Percentiles rank a stretch among this genome's conserved stretches.
Evolutionary conservation across 2,888 invertebrate genomes (phyloP).

Genomic region (Lithosia quadra): DNA sequence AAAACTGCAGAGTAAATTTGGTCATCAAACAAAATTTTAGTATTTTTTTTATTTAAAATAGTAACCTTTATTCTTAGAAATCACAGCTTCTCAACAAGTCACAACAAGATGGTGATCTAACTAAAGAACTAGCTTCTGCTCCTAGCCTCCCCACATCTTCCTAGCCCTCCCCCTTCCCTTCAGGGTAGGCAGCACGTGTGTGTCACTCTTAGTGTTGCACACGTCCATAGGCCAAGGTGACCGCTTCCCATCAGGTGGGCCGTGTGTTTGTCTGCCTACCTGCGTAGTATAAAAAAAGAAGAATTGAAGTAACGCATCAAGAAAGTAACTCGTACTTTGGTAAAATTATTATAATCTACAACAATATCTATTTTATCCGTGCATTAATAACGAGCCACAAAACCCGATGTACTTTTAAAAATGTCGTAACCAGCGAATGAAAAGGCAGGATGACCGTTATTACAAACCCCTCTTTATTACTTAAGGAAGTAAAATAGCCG

Average conservation of each 20-base stretch:
- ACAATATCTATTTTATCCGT: conserved; percentile 14
- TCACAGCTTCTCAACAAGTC: neutral
- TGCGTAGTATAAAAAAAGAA: no score
- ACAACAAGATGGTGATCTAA: no score
- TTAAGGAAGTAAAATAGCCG: conserved; percentile 41
- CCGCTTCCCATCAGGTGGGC: no score
- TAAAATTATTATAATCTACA: conserved; percentile 2
- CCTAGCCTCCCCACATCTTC: no score
- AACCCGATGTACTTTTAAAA: conserved; percentile 43
- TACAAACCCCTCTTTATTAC: conserved; percentile 47
- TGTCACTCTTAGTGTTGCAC: no score
- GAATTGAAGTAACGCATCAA: neutral
- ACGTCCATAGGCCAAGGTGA: no score
- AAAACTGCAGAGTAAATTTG: neutral
- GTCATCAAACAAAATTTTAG: neutral
- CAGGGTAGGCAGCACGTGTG: no score
- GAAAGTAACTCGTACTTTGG: neutral
- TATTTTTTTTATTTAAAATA: neutral
- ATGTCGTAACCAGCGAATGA: conserved; percentile 49
- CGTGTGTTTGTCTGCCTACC: no score
- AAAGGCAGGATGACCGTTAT: conserved; percentile 50
- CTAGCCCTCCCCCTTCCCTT: no score
- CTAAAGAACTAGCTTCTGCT: no score
- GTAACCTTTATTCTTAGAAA: no score
- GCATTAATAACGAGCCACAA: conserved; percentile 31